Percentiles rank a stretch among this genome's conserved stretches.
Conservation (phyloP, 2,797 vertebrate genomes). For the Mormyrops attenuatus region DNA sequence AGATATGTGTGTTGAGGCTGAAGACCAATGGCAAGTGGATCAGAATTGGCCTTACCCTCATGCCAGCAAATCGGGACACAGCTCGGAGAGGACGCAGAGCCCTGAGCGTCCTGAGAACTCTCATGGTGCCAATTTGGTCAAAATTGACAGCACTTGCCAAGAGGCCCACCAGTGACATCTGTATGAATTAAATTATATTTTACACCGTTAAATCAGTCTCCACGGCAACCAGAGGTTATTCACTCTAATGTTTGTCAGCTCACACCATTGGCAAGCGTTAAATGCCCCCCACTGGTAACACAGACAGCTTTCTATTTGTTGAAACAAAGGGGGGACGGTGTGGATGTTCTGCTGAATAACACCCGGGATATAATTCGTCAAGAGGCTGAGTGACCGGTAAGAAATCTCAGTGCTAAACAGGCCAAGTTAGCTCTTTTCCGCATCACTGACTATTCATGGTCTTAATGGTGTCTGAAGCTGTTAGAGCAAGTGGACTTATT, state of each 20-base stretch:
- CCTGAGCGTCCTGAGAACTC: slow-evolving; percentile 76
- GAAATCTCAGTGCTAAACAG: background rate
- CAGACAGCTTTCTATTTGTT: background rate
- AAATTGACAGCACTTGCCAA: slow-evolving; percentile 50
- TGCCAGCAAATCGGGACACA: slow-evolving; percentile 83
- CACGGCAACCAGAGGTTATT: background rate
- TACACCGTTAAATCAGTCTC: slow-evolving; percentile 29
- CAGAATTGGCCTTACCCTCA: slow-evolving; percentile 71
- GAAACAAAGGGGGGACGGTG: background rate
- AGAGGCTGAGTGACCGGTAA: background rate
- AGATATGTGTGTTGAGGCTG: background rate
- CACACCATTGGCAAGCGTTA: background rate
- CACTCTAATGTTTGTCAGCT: background rate
- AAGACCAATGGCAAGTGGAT: slow-evolving; percentile 14
- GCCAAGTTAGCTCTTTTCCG: background rate
- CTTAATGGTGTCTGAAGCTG: background rate
- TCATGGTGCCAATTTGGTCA: slow-evolving; percentile 59
- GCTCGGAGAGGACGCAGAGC: slow-evolving; percentile 81
- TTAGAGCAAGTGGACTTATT: background rate
- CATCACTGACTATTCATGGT: background rate
- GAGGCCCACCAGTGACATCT: slow-evolving; percentile 61
- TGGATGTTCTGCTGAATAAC: background rate
- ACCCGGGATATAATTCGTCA: background rate
- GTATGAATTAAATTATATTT: slow-evolving; percentile 49
- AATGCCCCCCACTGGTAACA: background rate